phyloP scores from a whole-genome alignment of 2,888 invertebrate genomes.

The Hydroisotoma schaefferi region DNA sequence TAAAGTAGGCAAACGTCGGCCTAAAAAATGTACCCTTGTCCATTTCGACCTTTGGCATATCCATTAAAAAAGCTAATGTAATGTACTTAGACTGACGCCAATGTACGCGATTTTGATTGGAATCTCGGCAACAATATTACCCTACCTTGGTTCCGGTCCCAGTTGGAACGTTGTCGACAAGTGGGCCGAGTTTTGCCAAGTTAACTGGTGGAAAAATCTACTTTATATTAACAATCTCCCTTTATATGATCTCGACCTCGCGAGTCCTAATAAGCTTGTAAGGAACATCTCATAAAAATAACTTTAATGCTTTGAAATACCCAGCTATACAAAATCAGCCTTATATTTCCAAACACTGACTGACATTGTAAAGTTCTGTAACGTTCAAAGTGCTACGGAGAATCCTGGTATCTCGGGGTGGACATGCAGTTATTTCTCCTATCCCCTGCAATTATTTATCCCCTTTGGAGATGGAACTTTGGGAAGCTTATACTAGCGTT shows the following conservation, averaged over 20 bases:
- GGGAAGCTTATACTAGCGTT: slow-evolving; percentile 25
- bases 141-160: slow-evolving; percentile 52
- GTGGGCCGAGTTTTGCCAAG: slow-evolving; percentile 39
- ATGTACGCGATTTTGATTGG: slow-evolving; percentile 51
- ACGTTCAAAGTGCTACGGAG: slow-evolving; percentile 30
- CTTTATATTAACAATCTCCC: slow-evolving; percentile 48
- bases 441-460: slow-evolving; percentile 33
- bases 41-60: slow-evolving; percentile 14
- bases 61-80: too few species aligned
- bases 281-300: too few species aligned
- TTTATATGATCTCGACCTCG: slow-evolving; percentile 36
- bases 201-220: slow-evolving; percentile 48
- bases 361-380: background rate
- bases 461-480: slow-evolving; percentile 36
- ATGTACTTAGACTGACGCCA: slow-evolving; percentile 51
- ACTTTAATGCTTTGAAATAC: too few species aligned
- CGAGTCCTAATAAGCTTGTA: too few species aligned
- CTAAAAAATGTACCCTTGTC: background rate
- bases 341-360: background rate
- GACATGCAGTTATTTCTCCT: slow-evolving; percentile 41
- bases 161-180: slow-evolving; percentile 50
- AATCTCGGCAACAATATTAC: slow-evolving; percentile 50
- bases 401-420: slow-evolving; percentile 41
- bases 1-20: too few species aligned
- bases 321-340: too few species aligned